Evolutionary conservation across 2,113 vertebrate genomes (phyloP).

Genomic region (Talpa occidentalis): DNA sequence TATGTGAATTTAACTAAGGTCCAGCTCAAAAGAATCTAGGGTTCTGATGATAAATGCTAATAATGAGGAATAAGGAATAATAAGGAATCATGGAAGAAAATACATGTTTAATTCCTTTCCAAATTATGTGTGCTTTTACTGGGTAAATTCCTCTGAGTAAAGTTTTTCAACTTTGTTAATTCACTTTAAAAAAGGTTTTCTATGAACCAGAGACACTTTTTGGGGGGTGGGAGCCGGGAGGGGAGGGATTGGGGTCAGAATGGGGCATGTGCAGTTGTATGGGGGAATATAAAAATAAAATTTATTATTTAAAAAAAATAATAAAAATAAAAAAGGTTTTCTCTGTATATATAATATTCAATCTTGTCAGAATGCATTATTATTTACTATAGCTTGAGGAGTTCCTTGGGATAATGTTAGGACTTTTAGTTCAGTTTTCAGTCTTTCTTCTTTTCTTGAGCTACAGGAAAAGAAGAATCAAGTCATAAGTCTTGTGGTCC

Average conservation of each 20-base stretch:
- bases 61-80: background rate
- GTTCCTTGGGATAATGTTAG: background rate
- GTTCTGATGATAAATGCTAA: background rate
- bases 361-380: background rate
- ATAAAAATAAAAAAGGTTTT: background rate
- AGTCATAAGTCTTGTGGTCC: background rate
- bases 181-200: background rate
- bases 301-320: no score
- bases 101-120: background rate
- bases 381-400: background rate
- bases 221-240: no score
- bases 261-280: no score
- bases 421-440: background rate
- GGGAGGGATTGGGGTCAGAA: no score
- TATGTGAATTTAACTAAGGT: slow-evolving; percentile 4
- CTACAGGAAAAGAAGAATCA: background rate
- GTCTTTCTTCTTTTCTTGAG: background rate
- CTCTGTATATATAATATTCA: background rate
- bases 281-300: no score
- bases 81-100: slow-evolving; percentile 14
- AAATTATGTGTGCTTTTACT: background rate
- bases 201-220: no score
- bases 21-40: background rate
- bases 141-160: slow-evolving; percentile 13
- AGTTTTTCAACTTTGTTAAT: slow-evolving; percentile 40